Evolutionary conservation across 2,113 vertebrate genomes (phyloP), one percentile per base, ranked within the genome.

Genomic region (Podiceps cristatus): DNA sequence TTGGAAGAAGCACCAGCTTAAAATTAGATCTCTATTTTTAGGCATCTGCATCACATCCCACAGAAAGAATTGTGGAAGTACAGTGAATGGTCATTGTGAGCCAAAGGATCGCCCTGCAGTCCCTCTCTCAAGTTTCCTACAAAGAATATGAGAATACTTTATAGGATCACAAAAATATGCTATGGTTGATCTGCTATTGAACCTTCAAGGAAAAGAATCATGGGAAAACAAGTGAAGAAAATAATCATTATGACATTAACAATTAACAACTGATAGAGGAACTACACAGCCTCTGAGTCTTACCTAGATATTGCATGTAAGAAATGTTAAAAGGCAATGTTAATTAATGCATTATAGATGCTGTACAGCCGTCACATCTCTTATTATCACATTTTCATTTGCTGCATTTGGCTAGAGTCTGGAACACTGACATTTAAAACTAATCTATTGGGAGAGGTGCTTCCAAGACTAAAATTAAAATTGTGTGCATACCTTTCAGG

Each of bases 291-390:
- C 75, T 94, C 37, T 29, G 37, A 77, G 42, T 81, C n/a, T 42
- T 94, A 67, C 16, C 55, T 71, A 90, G 45, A 37, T 55, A 88
- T 14, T 74, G 16, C 52, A 90, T 85, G 69, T 45, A 95, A 69
- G 69, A 97, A 86, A 90, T 79, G 49, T 71, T 94, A 64, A 35
- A 86, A 69, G 37, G 63, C 47, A 52, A 82, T 77, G 92, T 53
- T 53, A 90, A 92, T 96, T 93, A 95, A 88, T 90, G 72, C 52
- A 95, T 96, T 97, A 96, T 42, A 76, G 49, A 96, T 94, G 69
- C 53, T 91, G 76, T 96, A 91, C 91, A 90, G 37, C 53, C 22
- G 5, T 84, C 63, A 91, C 49, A 92, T n/a, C n/a, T 94, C 86
- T 69, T 73, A 50, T 66, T 93, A 95, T 64, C 89, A 78, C 47